phyloP scores from a whole-genome alignment of 2,888 invertebrate genomes.

The Tipula lateralis region DNA sequence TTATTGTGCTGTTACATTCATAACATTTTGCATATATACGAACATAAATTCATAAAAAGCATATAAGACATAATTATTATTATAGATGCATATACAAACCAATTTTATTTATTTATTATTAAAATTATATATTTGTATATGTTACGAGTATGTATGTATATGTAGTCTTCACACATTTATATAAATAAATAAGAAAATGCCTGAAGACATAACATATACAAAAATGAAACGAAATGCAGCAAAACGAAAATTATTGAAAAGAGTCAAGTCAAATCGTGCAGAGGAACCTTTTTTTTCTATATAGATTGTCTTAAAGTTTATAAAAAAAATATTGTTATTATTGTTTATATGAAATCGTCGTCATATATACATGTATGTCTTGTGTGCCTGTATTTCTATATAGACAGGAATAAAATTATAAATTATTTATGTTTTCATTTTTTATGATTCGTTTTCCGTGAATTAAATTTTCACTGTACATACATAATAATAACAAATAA shows the following conservation, averaged over 20 bases:
- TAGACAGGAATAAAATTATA: not conserved
- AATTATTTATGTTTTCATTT: conserved; percentile 19
- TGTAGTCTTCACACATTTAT: not conserved
- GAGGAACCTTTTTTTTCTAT: not conserved
- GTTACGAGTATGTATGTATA: not conserved
- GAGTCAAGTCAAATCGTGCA: conserved; percentile 24
- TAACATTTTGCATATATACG: not conserved
- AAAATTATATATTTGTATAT: not conserved
- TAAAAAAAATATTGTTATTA: not conserved
- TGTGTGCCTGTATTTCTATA: not conserved
- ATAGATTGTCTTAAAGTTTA: conserved; percentile 3
- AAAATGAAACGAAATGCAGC: not conserved
- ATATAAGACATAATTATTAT: conserved; percentile 24
- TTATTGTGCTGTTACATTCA: not conserved
- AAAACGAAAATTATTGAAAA: not conserved
- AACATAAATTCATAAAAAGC: no score
- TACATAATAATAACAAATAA: not conserved
- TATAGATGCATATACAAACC: not conserved
- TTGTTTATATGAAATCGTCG: not conserved
- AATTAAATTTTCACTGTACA: conserved; percentile 7
- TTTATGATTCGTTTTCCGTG: conserved; percentile 6
- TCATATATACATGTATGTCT: not conserved
- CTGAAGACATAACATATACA: not conserved
- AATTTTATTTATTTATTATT: not conserved
- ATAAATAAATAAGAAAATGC: conserved; percentile 1